Percentiles rank a stretch among this genome's conserved stretches.
Evolutionary conservation across 2,888 invertebrate genomes (phyloP).

Genomic region (Lithophane leautieri): DNA sequence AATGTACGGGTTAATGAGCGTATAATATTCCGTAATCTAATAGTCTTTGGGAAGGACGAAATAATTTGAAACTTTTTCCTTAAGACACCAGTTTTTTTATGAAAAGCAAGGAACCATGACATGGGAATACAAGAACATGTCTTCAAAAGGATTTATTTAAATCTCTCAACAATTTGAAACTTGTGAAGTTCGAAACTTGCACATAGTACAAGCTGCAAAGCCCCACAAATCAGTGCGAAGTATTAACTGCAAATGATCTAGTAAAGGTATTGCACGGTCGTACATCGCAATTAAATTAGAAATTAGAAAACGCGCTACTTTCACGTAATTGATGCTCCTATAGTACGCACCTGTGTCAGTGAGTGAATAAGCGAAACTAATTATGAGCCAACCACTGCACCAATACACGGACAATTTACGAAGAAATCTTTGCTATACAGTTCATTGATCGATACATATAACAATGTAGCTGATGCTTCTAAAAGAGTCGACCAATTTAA

Average conservation of each 20-base stretch:
- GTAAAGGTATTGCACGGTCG: slow-evolving; percentile 57
- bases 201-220: slow-evolving; percentile 1
- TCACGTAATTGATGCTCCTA: slow-evolving; percentile 81
- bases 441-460: slow-evolving; percentile 47
- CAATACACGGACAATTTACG: slow-evolving; percentile 59
- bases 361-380: slow-evolving; percentile 81
- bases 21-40: slow-evolving; percentile 13
- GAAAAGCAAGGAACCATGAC: slow-evolving; percentile 2
- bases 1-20: slow-evolving; percentile 34
- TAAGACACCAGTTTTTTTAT: neutral
- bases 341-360: slow-evolving; percentile 69
- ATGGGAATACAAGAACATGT: neutral
- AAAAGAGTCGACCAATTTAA: slow-evolving; percentile 34
- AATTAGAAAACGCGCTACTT: slow-evolving; percentile 82
- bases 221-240: slow-evolving; percentile 30
- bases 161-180: neutral
- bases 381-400: slow-evolving; percentile 73
- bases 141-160: slow-evolving; percentile 2
- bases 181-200: neutral
- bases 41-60: neutral
- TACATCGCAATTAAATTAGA: slow-evolving; percentile 78
- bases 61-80: slow-evolving; percentile 17
- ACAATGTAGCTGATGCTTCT: slow-evolving; percentile 32
- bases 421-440: slow-evolving; percentile 51
- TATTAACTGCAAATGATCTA: slow-evolving; percentile 53